These are phyloP conservation scores for Coreius guichenoti DNA, from an alignment of 2,797 vertebrate genomes.

Conservation along the genomic window DNA sequence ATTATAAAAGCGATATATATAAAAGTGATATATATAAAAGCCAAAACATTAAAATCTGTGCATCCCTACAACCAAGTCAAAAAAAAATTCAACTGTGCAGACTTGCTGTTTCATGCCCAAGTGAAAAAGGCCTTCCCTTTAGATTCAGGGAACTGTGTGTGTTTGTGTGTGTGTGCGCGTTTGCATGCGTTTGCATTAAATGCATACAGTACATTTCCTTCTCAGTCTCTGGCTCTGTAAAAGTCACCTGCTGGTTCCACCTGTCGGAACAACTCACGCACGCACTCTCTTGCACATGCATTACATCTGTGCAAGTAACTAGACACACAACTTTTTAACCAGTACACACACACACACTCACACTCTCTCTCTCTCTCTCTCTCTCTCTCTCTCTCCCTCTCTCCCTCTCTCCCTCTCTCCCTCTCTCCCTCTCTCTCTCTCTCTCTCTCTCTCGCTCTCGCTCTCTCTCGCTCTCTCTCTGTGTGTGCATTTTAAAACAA, in stretches of 20 bases:
- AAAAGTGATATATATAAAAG: no score
- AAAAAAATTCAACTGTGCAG: not conserved
- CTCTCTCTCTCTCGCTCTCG: not conserved
- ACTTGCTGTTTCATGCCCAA: not conserved
- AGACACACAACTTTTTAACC: slow-evolving; percentile 7
- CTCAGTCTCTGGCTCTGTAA: slow-evolving; percentile 51
- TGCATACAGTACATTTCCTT: slow-evolving; percentile 57
- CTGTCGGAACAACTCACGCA: slow-evolving; percentile 63
- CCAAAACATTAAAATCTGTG: not conserved
- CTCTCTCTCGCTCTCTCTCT: not conserved
- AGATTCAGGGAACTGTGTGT: not conserved
- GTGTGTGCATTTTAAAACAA: slow-evolving; percentile 17
- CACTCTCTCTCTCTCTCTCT: slow-evolving; percentile 2
- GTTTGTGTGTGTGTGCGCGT: not conserved
- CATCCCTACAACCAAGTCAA: not conserved
- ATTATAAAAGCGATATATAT: not conserved
- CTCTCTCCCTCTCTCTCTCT: not conserved
- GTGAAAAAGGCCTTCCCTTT: not conserved
- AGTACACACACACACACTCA: no score
- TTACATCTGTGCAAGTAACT: slow-evolving; percentile 18
- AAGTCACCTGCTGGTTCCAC: slow-evolving; percentile 64
- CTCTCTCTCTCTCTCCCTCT: not conserved
- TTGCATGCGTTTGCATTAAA: slow-evolving; percentile 14
- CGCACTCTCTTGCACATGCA: slow-evolving; percentile 23
- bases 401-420: not conserved